Conservation (phyloP, 2,797 vertebrate species). For the Syndactyla subalaris region DNA sequence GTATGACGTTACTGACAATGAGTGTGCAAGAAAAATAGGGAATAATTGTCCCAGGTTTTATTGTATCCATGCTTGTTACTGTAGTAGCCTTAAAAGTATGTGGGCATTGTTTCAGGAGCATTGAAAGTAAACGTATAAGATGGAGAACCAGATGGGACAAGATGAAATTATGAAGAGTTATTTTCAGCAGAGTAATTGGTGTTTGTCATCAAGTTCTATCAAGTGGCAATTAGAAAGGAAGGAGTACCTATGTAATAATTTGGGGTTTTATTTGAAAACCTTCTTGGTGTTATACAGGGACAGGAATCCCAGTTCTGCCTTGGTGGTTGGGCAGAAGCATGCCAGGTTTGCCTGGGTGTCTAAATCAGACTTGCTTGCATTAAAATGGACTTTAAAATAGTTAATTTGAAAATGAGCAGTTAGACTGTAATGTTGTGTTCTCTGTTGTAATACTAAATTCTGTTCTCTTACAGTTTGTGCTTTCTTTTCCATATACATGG, state of each 20-base stretch:
- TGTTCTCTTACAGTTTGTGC: not conserved
- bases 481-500: not conserved
- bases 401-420: not conserved
- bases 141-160: not conserved
- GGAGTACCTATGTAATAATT: not conserved
- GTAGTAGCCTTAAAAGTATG: not conserved
- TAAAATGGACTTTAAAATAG: not conserved
- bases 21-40: not conserved
- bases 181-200: not conserved
- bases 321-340: not conserved
- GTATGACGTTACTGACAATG: not conserved
- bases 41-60: not conserved
- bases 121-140: not conserved
- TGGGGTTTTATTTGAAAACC: not conserved
- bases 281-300: not conserved
- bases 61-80: not conserved
- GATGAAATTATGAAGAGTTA: not conserved
- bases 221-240: not conserved
- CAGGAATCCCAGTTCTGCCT: not conserved
- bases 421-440: not conserved
- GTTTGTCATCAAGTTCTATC: not conserved
- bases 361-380: not conserved
- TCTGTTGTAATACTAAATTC: not conserved
- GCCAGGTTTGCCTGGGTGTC: not conserved
- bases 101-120: not conserved